Evolutionary conservation across 2,113 vertebrate genomes (phyloP).

Genomic region (Cavia porcellus): DNA sequence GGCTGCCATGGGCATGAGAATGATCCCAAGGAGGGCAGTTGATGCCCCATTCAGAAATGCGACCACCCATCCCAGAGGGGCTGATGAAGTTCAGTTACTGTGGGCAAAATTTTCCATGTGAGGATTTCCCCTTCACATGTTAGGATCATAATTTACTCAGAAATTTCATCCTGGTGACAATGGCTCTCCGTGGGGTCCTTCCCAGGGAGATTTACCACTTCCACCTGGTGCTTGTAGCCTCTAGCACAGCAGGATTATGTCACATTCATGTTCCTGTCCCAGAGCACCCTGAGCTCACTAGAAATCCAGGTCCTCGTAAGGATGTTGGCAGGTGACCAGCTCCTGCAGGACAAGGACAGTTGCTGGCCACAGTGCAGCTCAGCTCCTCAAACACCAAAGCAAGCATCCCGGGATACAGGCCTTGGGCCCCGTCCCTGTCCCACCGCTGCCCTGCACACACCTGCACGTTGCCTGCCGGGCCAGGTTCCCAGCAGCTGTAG

Average conservation of each 20-base stretch:
- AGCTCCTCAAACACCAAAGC: neutral
- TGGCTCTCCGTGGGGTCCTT: conserved; percentile 60
- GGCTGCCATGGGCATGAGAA: neutral
- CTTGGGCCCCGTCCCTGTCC: neutral
- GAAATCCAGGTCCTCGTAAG: neutral
- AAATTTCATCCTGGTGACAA: conserved; percentile 56
- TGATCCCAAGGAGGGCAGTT: neutral
- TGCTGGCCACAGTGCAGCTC: neutral
- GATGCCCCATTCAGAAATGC: neutral
- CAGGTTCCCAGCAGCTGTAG: neutral
- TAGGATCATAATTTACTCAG: conserved; percentile 29
- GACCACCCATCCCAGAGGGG: neutral
- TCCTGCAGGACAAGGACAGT: neutral
- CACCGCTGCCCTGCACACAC: too few species aligned
- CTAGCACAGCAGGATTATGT: neutral
- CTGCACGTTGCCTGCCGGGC: neutral
- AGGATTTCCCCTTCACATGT: conserved; percentile 43
- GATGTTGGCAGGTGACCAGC: too few species aligned
- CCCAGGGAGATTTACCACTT: conserved; percentile 61
- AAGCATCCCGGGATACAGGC: neutral
- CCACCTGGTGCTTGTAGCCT: conserved; percentile 35
- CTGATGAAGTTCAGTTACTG: neutral
- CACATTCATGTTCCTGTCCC: neutral
- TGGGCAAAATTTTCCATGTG: neutral
- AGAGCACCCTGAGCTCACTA: neutral